Conservation (phyloP, 53 echinoderm and acorn worm species). For the Temnopleurus reevesii region DNA sequence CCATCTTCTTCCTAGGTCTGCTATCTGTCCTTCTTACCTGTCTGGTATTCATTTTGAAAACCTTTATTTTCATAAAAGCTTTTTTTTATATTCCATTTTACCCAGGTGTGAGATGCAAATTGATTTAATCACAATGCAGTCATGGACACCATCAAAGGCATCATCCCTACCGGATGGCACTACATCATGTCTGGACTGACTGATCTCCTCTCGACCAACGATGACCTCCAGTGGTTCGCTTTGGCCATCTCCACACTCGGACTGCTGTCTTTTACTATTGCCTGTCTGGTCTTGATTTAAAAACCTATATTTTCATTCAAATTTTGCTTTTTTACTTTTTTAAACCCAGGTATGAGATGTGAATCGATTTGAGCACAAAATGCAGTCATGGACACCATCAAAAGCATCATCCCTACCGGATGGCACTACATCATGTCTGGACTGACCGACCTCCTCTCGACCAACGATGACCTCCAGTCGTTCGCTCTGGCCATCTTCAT, state of each 20-base stretch:
- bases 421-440: constrained; percentile 22
- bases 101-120: too few relatives aligned
- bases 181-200: constrained; percentile 26
- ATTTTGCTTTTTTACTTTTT: background rate
- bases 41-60: too few relatives aligned
- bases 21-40: too few relatives aligned
- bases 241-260: constrained; percentile 42
- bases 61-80: too few relatives aligned
- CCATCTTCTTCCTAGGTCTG: too few relatives aligned
- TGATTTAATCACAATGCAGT: too few relatives aligned
- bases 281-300: too few relatives aligned
- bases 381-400: constrained; percentile 28
- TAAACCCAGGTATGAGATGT: background rate
- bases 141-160: background rate
- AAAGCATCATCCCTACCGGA: background rate
- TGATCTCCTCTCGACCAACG: constrained; percentile 32
- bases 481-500: constrained; percentile 36
- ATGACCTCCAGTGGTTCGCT: constrained; percentile 43
- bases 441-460: constrained; percentile 43
- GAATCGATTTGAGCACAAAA: too few relatives aligned
- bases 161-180: constrained; percentile 1
- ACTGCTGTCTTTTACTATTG: constrained; percentile 37
- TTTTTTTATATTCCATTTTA: too few relatives aligned
- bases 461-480: constrained; percentile 46
- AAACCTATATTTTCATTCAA: background rate